These are phyloP conservation scores for Odontocerum albicorne DNA, from an alignment of 2,888 invertebrate genomes.

Conservation along the genomic window DNA sequence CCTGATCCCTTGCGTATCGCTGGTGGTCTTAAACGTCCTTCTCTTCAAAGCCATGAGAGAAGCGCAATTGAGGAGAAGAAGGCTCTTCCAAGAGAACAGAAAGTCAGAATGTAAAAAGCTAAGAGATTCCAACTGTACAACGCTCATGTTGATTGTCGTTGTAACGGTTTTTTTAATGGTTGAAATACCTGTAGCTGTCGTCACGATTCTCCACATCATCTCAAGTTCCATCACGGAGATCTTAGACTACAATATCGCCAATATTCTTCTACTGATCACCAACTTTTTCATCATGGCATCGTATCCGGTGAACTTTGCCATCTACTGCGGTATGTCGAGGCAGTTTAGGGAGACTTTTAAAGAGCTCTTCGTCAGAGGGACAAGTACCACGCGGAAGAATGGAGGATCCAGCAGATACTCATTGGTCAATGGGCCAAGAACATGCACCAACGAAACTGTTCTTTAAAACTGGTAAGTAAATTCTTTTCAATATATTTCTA, in stretches of 20 bases:
- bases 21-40: constrained; percentile 86
- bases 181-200: constrained; percentile 82
- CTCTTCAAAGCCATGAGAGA: constrained; percentile 83
- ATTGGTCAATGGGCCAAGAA: constrained; percentile 78
- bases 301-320: constrained; percentile 92
- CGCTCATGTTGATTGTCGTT: constrained; percentile 84
- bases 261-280: constrained; percentile 76
- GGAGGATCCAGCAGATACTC: constrained; percentile 77
- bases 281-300: constrained; percentile 91
- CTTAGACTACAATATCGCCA: constrained; percentile 76
- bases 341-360: constrained; percentile 94
- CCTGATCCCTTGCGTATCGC: constrained; percentile 82
- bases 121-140: constrained; percentile 81
- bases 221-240: constrained; percentile 72
- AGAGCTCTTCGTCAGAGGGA: constrained; percentile 71
- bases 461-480: constrained; percentile 50
- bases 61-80: constrained; percentile 77
- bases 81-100: constrained; percentile 75
- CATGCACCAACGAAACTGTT: constrained; percentile 83
- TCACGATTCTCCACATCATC: constrained; percentile 81
- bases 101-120: constrained; percentile 79
- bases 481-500: neutral
- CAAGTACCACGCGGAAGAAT: constrained; percentile 63
- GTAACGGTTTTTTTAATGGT: constrained; percentile 82
- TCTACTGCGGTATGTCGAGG: constrained; percentile 94